phyloP scores from a whole-genome alignment of 2,113 vertebrate genomes.

The Pycnonotus jocosus region DNA sequence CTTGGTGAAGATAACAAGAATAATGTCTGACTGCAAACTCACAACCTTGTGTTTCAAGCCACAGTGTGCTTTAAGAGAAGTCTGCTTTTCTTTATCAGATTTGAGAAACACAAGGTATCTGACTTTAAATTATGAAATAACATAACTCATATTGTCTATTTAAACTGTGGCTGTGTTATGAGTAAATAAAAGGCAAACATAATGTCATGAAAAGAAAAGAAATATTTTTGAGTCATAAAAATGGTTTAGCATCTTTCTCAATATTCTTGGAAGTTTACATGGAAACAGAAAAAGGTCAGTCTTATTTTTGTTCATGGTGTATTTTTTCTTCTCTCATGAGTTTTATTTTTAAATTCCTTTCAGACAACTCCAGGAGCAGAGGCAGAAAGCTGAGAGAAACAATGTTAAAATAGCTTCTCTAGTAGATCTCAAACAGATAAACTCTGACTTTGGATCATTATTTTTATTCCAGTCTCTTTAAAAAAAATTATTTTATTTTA shows the following conservation, averaged over 20 bases:
- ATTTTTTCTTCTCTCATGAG: not conserved
- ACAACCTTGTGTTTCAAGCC: not conserved
- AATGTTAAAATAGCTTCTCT: not conserved
- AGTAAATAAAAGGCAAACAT: not conserved
- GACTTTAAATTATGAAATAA: not conserved
- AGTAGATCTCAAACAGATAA: not conserved
- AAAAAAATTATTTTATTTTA: not conserved
- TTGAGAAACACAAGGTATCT: not conserved
- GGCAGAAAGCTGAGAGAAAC: not conserved
- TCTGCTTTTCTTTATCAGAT: not conserved
- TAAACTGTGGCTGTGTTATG: not conserved
- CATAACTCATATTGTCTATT: not conserved
- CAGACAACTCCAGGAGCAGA: not conserved
- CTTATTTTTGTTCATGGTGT: not conserved
- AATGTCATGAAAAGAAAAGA: not conserved
- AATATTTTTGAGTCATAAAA: not conserved
- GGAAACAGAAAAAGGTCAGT: not conserved
- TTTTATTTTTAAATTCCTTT: not conserved
- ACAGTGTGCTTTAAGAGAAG: not conserved
- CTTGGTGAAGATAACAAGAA: not conserved
- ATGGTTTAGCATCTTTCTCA: not conserved
- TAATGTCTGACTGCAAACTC: not conserved
- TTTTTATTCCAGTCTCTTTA: not conserved
- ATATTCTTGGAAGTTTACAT: not conserved
- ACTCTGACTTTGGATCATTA: not conserved